Evolutionary conservation across 2,113 vertebrate genomes (phyloP).

Genomic region (Brachyistius frenatus): DNA sequence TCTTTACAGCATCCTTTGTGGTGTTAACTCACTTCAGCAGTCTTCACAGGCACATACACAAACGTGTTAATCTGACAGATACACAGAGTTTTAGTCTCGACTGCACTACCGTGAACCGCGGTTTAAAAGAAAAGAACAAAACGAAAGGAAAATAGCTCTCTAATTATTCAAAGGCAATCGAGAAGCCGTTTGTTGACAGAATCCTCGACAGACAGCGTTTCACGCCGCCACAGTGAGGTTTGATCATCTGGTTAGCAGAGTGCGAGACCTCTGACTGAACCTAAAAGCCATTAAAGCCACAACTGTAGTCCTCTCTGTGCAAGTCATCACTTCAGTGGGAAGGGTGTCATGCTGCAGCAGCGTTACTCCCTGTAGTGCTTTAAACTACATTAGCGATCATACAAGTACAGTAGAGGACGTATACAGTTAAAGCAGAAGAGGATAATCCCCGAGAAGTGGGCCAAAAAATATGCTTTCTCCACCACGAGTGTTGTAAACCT

Average conservation of each 20-base stretch:
- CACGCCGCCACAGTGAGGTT: conserved; percentile 7
- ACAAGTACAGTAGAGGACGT: conserved; percentile 23
- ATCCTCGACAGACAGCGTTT: neutral
- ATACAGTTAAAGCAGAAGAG: conserved; percentile 24
- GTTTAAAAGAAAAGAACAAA: conserved; percentile 17
- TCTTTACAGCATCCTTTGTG: conserved; percentile 11
- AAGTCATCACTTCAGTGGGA: conserved; percentile 14
- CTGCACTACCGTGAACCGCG: conserved; percentile 19
- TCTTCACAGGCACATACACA: conserved; percentile 1
- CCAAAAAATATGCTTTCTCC: conserved; percentile 43
- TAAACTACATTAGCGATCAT: conserved; percentile 44
- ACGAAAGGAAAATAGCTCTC: neutral
- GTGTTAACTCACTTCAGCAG: conserved; percentile 16
- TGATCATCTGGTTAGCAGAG: conserved; percentile 4
- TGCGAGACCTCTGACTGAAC: conserved; percentile 33
- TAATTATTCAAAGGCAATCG: conserved; percentile 37
- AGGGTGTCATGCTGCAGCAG: neutral
- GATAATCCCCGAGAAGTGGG: conserved; percentile 62
- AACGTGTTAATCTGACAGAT: conserved; percentile 32
- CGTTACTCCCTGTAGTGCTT: conserved; percentile 16
- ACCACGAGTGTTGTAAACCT: conserved; percentile 51
- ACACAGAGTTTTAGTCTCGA: conserved; percentile 22
- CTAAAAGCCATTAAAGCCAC: conserved; percentile 29
- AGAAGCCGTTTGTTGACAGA: conserved; percentile 34
- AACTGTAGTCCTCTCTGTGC: neutral